These are phyloP conservation scores for Sminthurides bifidus DNA, from an alignment of 1,140 invertebrate genomes.

Conservation along the genomic window DNA sequence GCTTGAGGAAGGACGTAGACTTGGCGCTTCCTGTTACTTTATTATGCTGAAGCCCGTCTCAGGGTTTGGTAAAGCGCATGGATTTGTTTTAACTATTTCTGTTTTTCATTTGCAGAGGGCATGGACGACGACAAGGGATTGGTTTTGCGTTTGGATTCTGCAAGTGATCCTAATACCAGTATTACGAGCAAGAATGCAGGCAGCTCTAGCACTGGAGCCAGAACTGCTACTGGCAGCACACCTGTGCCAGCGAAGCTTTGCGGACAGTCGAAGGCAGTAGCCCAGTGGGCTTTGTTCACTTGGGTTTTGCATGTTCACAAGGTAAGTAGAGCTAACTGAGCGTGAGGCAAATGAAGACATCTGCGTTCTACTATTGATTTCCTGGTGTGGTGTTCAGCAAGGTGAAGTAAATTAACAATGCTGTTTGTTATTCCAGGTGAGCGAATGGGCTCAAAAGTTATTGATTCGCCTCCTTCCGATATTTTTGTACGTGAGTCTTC, in stretches of 20 bases:
- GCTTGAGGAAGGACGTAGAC: too few species aligned
- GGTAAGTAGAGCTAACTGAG: background rate
- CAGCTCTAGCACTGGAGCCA: too few species aligned
- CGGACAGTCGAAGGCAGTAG: constrained; percentile 5
- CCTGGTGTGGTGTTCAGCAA: background rate
- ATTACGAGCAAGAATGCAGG: too few species aligned
- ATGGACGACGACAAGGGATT: constrained; percentile 1
- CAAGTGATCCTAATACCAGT: background rate
- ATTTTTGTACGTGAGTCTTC: constrained; percentile 5
- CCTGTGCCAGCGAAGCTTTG: constrained; percentile 3
- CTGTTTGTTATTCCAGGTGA: background rate
- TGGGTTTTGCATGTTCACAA: constrained; percentile 3
- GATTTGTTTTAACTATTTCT: background rate
- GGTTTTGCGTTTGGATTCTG: background rate
- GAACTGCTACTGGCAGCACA: background rate
- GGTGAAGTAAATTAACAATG: background rate
- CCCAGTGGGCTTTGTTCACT: background rate
- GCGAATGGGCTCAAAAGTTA: background rate
- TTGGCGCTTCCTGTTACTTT: too few species aligned
- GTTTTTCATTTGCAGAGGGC: background rate
- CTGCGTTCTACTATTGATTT: background rate
- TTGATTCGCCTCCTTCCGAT: constrained; percentile 3
- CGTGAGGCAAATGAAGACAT: background rate
- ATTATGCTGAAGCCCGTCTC: too few species aligned
- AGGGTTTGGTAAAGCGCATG: too few species aligned